phyloP scores from a whole-genome alignment of 2,797 vertebrate species.

The Lepilemur ruficaudatus region DNA sequence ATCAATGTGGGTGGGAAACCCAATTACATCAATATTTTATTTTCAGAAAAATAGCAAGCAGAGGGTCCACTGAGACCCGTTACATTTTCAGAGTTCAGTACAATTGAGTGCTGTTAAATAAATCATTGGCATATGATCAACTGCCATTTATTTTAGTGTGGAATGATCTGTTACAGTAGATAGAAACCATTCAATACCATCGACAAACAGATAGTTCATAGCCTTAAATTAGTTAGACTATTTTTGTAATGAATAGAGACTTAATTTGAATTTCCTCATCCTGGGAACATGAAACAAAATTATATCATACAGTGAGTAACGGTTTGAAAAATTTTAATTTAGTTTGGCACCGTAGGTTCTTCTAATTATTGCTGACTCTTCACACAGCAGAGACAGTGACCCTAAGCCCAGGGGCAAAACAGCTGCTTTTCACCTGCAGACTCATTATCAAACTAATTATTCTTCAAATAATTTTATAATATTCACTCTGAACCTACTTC shows the following conservation, averaged over 20 bases:
- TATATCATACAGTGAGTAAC: slow-evolving; percentile 79
- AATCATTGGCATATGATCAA: slow-evolving; percentile 82
- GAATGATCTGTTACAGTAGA: slow-evolving; percentile 85
- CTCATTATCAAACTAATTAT: slow-evolving; percentile 77
- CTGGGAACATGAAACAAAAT: slow-evolving; percentile 81
- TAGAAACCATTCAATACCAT: slow-evolving; percentile 85
- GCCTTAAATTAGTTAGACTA: slow-evolving; percentile 82
- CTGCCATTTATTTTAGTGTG: slow-evolving; percentile 84
- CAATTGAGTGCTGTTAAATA: slow-evolving; percentile 83
- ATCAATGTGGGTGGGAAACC: slow-evolving; percentile 81
- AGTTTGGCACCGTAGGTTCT: slow-evolving; percentile 77
- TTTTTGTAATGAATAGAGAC: slow-evolving; percentile 85
- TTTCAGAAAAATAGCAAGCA: slow-evolving; percentile 81
- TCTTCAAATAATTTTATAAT: slow-evolving; percentile 77
- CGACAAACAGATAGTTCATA: slow-evolving; percentile 85
- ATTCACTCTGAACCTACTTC: slow-evolving; percentile 50
- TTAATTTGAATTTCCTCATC: slow-evolving; percentile 83
- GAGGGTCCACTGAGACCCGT: slow-evolving; percentile 75
- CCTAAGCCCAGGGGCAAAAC: slow-evolving; percentile 74
- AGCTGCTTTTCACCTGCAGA: slow-evolving; percentile 77
- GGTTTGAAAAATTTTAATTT: slow-evolving; percentile 81
- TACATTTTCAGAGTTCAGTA: slow-evolving; percentile 82
- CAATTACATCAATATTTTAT: slow-evolving; percentile 85
- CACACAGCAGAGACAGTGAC: slow-evolving; percentile 77
- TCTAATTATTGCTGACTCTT: slow-evolving; percentile 83